phyloP scores from a whole-genome alignment of 2,888 invertebrate species.

The Macaria liturata region DNA sequence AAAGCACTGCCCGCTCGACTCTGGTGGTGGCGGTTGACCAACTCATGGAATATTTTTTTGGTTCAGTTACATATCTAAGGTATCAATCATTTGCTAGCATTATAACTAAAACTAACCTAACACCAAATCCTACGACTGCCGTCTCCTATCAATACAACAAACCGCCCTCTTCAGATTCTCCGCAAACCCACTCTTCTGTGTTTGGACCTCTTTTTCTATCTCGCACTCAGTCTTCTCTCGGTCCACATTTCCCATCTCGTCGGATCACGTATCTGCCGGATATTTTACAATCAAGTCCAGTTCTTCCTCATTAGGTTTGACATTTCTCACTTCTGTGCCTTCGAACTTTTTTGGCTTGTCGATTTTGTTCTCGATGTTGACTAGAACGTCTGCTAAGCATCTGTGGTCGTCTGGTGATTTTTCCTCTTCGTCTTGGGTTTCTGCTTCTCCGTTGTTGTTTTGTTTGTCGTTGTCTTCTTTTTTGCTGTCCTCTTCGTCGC shows the following conservation, averaged over 20 bases:
- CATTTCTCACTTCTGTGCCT: slow-evolving; percentile 62
- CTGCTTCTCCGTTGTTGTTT: slow-evolving; percentile 60
- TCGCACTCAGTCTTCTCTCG: slow-evolving; percentile 64
- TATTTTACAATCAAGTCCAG: slow-evolving; percentile 77
- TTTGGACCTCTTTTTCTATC: slow-evolving; percentile 61
- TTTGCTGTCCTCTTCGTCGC: slow-evolving; percentile 71
- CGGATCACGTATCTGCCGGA: slow-evolving; percentile 81
- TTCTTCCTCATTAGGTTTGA: slow-evolving; percentile 70
- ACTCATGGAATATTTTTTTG: no score
- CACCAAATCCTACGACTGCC: slow-evolving; percentile 61
- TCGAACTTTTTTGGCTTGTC: slow-evolving; percentile 70
- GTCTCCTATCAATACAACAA: slow-evolving; percentile 75
- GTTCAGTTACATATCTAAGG: no score
- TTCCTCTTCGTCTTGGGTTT: slow-evolving; percentile 54
- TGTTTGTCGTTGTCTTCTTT: slow-evolving; percentile 64
- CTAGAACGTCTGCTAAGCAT: slow-evolving; percentile 71
- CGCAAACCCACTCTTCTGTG: slow-evolving; percentile 68
- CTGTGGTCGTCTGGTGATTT: slow-evolving; percentile 64
- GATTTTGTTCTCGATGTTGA: slow-evolving; percentile 74
- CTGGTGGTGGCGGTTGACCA: no score
- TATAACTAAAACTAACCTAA: no score
- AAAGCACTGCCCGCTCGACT: no score
- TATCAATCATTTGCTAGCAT: no score
- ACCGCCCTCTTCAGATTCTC: slow-evolving; percentile 74
- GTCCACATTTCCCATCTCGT: slow-evolving; percentile 55